phyloP scores from a whole-genome alignment of 2,888 invertebrate genomes.

The Sarcophaga subvicina region DNA sequence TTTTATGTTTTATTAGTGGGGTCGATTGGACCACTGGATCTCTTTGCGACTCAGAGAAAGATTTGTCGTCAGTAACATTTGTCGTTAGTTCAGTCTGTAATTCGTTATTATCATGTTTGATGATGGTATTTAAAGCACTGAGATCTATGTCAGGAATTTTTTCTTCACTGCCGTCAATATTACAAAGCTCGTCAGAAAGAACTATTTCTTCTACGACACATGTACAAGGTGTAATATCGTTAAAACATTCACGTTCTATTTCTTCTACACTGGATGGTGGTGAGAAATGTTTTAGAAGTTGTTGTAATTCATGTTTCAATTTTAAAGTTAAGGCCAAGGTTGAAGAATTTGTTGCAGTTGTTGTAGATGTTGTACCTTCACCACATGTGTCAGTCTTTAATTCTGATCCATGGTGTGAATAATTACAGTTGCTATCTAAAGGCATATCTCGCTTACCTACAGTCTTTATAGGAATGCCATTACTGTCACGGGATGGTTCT shows the following conservation, averaged over 20 bases:
- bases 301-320: slow-evolving; percentile 69
- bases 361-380: background rate
- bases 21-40: slow-evolving; percentile 38
- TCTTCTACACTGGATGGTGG: slow-evolving; percentile 46
- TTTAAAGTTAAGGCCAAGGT: slow-evolving; percentile 22
- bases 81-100: background rate
- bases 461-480: slow-evolving; percentile 62
- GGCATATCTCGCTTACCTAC: slow-evolving; percentile 60
- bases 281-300: slow-evolving; percentile 65
- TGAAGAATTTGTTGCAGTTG: slow-evolving; percentile 6
- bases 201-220: slow-evolving; percentile 73
- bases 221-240: slow-evolving; percentile 74
- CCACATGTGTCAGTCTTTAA: slow-evolving; percentile 14
- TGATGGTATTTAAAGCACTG: slow-evolving; percentile 13
- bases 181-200: slow-evolving; percentile 21
- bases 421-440: slow-evolving; percentile 75
- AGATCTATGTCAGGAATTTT: background rate
- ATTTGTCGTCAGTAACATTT: background rate
- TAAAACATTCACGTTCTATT: slow-evolving; percentile 46
- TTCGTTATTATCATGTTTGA: background rate
- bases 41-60: background rate
- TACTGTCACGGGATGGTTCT: slow-evolving; percentile 77
- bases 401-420: slow-evolving; percentile 49
- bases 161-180: slow-evolving; percentile 31
- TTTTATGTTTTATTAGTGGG: slow-evolving; percentile 74